These are phyloP conservation scores for Acipenser transmontanus DNA, from an alignment of 2,797 vertebrate genomes.

Conservation along the genomic window DNA sequence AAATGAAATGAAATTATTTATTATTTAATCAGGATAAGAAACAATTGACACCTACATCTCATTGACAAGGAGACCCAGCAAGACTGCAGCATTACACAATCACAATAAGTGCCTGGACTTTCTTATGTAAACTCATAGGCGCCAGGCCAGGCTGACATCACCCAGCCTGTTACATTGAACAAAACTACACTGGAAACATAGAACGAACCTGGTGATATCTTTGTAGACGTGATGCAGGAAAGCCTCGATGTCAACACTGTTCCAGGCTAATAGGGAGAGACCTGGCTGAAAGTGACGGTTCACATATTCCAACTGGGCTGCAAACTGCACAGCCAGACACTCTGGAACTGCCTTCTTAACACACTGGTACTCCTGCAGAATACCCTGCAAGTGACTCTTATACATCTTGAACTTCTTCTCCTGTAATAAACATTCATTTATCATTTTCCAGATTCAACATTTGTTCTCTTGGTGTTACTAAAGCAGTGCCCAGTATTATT, in stretches of 20 bases:
- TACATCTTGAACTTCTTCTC: slow-evolving; percentile 26
- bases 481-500: too few species aligned
- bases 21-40: too few species aligned
- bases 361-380: slow-evolving; percentile 18
- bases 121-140: too few species aligned
- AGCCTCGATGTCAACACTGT: slow-evolving; percentile 25
- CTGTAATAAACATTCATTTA: slow-evolving; percentile 2
- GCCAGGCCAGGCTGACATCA: not conserved
- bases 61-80: too few species aligned
- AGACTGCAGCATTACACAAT: too few species aligned
- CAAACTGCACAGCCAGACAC: slow-evolving; percentile 16
- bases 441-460: too few species aligned
- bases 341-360: slow-evolving; percentile 20
- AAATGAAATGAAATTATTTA: too few species aligned
- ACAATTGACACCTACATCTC: too few species aligned
- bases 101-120: too few species aligned
- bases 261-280: slow-evolving; percentile 23
- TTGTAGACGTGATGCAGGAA: slow-evolving; percentile 23
- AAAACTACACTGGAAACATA: too few species aligned
- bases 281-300: slow-evolving; percentile 25
- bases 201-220: slow-evolving; percentile 20
- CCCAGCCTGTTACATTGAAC: not conserved
- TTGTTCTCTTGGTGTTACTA: too few species aligned
- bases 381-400: slow-evolving; percentile 22
- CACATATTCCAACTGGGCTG: slow-evolving; percentile 12